Percentiles rank a stretch among this genome's conserved stretches.
Evolutionary conservation across 1,140 invertebrate genomes (phyloP).

Genomic region (Spodoptera litura): DNA sequence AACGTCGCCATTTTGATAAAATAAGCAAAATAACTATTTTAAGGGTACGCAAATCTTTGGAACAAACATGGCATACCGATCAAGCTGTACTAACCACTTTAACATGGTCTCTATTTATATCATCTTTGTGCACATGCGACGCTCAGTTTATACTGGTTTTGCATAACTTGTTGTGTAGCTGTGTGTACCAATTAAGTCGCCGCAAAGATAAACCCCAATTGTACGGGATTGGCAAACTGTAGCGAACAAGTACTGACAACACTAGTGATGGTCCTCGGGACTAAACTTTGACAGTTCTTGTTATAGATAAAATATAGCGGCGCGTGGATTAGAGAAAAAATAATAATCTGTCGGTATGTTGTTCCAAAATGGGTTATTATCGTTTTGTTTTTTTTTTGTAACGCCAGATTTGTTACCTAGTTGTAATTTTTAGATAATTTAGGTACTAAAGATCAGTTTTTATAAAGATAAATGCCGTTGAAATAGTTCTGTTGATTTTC

Average conservation of each 20-base stretch:
- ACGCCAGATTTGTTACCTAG: too few relatives aligned
- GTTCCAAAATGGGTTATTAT: too few relatives aligned
- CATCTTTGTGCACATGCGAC: too few relatives aligned
- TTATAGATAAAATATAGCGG: background rate
- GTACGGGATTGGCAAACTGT: conserved; percentile 45
- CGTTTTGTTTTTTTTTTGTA: too few relatives aligned
- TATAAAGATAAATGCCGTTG: too few relatives aligned
- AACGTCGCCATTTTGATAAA: conserved; percentile 10
- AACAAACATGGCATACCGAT: conserved; percentile 36
- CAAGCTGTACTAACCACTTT: background rate
- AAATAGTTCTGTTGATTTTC: too few relatives aligned
- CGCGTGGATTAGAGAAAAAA: background rate
- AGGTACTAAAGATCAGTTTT: too few relatives aligned
- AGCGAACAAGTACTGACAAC: conserved; percentile 8
- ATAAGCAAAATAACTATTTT: conserved; percentile 33
- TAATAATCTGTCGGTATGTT: background rate
- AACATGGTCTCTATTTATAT: too few relatives aligned
- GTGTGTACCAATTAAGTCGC: conserved; percentile 38
- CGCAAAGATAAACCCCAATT: conserved; percentile 47
- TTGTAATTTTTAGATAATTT: too few relatives aligned
- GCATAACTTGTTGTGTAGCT: too few relatives aligned
- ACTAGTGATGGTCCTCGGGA: conserved; percentile 19
- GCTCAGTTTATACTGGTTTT: too few relatives aligned
- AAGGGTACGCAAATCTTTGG: conserved; percentile 37
- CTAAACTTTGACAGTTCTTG: background rate